phyloP scores from a whole-genome alignment of 2,113 vertebrate genomes.

The Crotalus helleri region DNA sequence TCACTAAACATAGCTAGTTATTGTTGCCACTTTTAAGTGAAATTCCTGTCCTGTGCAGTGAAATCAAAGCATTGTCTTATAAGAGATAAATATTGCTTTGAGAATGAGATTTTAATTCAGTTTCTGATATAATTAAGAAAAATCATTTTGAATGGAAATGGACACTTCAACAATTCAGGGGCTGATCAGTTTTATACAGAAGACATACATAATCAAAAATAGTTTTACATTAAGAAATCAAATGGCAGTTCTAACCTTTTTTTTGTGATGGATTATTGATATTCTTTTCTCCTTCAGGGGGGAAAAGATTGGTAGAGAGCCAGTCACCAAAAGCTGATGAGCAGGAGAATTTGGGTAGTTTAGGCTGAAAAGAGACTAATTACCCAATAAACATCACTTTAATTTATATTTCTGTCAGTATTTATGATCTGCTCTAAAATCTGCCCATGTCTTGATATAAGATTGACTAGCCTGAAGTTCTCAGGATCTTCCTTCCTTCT shows the following conservation, averaged over 20 bases:
- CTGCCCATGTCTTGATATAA: neutral
- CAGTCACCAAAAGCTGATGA: neutral
- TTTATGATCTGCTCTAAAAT: neutral
- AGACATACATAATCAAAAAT: neutral
- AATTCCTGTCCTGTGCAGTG: neutral
- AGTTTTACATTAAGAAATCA: neutral
- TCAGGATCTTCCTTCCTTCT: neutral
- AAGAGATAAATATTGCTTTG: neutral
- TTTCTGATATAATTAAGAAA: neutral
- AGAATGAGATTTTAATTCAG: neutral
- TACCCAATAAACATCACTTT: neutral
- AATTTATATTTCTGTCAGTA: neutral
- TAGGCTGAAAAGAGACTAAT: neutral
- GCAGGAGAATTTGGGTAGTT: neutral
- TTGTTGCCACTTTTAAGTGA: neutral
- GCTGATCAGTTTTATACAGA: neutral
- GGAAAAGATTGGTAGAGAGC: neutral
- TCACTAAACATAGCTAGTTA: neutral
- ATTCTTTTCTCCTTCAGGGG: neutral
- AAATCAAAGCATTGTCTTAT: neutral
- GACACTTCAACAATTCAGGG: neutral
- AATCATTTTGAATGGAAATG: neutral
- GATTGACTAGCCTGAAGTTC: neutral
- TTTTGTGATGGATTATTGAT: neutral
- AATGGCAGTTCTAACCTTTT: neutral